These are phyloP conservation scores for Clarias fuscus DNA, from an alignment of 2,797 vertebrate species.

Conservation along the genomic window DNA sequence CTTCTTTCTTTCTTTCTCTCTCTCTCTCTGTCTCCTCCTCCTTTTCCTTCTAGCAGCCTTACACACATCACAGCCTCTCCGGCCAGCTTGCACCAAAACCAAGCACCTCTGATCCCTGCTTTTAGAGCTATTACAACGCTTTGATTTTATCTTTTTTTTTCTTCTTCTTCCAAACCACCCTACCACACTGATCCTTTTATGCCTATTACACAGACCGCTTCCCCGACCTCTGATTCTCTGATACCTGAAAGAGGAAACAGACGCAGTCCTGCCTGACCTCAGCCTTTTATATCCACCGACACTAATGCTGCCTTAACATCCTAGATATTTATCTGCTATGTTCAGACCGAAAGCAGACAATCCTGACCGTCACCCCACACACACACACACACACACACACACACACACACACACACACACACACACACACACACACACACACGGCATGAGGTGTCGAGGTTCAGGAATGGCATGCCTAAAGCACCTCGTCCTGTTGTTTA, in stretches of 20 bases:
- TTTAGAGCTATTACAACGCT: slow-evolving; percentile 72
- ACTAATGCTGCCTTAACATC: slow-evolving; percentile 73
- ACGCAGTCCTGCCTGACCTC: slow-evolving; percentile 74
- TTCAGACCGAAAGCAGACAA: slow-evolving; percentile 70
- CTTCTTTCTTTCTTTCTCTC: slow-evolving; percentile 43
- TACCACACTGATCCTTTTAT: slow-evolving; percentile 77
- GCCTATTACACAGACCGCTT: slow-evolving; percentile 70
- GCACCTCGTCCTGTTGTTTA: neutral
- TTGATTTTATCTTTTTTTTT: slow-evolving; percentile 73
- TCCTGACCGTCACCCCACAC: slow-evolving; percentile 55
- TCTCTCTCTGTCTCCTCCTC: slow-evolving; percentile 1
- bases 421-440: slow-evolving; percentile 1
- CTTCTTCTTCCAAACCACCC: slow-evolving; percentile 68
- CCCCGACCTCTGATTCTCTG: slow-evolving; percentile 68
- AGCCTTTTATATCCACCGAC: slow-evolving; percentile 77
- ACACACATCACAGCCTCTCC: slow-evolving; percentile 39
- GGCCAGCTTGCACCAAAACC: slow-evolving; percentile 34
- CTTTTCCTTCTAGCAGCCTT: slow-evolving; percentile 5
- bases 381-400: neutral
- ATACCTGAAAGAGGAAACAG: slow-evolving; percentile 75
- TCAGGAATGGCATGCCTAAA: slow-evolving; percentile 21
- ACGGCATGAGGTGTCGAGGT: slow-evolving; percentile 62
- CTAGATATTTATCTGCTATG: slow-evolving; percentile 72
- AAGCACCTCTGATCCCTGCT: slow-evolving; percentile 69
- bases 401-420: neutral